These are phyloP conservation scores for Rhinopomastus cyanomelas DNA, from an alignment of 2,113 vertebrate species.

Conservation along the genomic window DNA sequence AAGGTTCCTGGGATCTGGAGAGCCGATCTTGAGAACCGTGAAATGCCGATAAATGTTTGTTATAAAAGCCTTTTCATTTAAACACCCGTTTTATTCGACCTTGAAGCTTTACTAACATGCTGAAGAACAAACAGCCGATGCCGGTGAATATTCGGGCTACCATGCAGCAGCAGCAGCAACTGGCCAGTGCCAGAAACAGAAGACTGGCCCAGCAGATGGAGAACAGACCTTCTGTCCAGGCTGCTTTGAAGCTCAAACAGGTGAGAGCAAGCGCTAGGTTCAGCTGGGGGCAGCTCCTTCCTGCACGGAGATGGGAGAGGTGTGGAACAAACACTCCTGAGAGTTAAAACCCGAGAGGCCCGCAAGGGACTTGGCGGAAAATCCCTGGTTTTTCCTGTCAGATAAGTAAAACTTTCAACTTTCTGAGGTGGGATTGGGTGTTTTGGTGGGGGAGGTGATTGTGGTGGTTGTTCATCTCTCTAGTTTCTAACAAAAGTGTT, in stretches of 20 bases:
- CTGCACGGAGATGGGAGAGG: too few species aligned
- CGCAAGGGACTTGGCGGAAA: not conserved
- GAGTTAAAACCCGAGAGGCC: not conserved
- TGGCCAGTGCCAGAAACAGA: constrained; percentile 97
- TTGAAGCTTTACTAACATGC: constrained; percentile 99
- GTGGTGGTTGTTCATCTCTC: constrained; percentile 41
- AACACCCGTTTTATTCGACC: constrained; percentile 90
- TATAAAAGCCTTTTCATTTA: constrained; percentile 77
- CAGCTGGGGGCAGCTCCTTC: too few species aligned
- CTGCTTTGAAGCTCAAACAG: constrained; percentile 96
- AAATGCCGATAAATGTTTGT: constrained; percentile 80
- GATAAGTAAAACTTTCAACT: not conserved
- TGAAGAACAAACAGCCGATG: constrained; percentile 99
- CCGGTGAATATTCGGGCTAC: constrained; percentile 96
- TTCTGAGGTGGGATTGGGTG: not conserved
- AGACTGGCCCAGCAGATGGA: constrained; percentile 99
- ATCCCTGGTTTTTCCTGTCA: not conserved
- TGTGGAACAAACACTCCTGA: not conserved
- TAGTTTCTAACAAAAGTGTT: constrained; percentile 49
- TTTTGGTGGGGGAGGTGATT: too few species aligned
- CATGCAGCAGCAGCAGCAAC: constrained; percentile 95
- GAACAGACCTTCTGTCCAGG: constrained; percentile 97
- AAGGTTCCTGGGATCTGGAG: constrained; percentile 78
- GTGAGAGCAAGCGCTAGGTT: constrained; percentile 72
- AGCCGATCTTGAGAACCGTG: constrained; percentile 75